Conservation (phyloP, 2,888 invertebrate genomes). For the Coenonympha arcania region DNA sequence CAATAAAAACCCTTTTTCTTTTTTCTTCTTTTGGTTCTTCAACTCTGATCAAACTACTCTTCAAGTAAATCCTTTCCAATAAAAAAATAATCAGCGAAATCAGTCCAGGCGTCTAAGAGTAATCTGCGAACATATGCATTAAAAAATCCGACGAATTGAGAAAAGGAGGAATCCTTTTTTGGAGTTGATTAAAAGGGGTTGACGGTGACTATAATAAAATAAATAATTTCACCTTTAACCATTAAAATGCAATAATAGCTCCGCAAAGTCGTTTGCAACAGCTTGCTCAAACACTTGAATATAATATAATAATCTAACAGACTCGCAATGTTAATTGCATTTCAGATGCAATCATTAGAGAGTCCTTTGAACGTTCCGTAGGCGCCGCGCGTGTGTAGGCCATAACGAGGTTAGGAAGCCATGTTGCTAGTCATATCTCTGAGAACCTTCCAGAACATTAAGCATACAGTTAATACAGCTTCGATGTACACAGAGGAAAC, state of each 20-base stretch:
- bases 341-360: conserved; percentile 32
- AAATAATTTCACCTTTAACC: not conserved
- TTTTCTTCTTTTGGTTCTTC: too few species aligned
- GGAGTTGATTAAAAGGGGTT: too few species aligned
- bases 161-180: too few species aligned
- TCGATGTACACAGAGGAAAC: not conserved
- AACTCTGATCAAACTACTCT: too few species aligned
- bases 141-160: too few species aligned
- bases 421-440: conserved; percentile 28
- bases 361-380: conserved; percentile 33
- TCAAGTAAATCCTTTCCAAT: too few species aligned
- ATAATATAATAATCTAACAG: conserved; percentile 17
- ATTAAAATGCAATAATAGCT: not conserved
- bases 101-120: too few species aligned
- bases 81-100: too few species aligned
- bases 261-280: not conserved
- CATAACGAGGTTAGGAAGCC: conserved; percentile 31
- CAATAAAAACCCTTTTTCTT: too few species aligned
- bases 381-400: conserved; percentile 26
- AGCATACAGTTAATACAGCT: conserved; percentile 15
- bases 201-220: too few species aligned
- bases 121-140: too few species aligned
- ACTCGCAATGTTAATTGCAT: conserved; percentile 30
- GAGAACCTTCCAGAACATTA: conserved; percentile 25
- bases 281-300: conserved; percentile 9